A percentile compares a stretch with the other conserved stretches of the same genome.
These are phyloP conservation scores for Neoitamus cyanurus DNA, from an alignment of 2,888 invertebrate species.

Conservation along the genomic window DNA sequence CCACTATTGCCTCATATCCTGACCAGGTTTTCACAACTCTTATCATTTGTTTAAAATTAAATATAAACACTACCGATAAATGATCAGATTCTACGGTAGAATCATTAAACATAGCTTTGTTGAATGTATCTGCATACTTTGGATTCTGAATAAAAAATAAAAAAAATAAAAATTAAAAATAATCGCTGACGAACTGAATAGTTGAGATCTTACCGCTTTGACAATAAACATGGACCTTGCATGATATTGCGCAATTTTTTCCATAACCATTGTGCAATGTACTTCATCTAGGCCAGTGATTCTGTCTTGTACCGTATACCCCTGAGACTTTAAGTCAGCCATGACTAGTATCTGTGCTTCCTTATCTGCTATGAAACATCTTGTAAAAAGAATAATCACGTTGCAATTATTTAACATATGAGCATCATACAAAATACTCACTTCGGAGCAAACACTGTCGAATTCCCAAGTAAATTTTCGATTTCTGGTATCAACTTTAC, in stretches of 20 bases:
- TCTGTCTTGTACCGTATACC: slow-evolving; percentile 68
- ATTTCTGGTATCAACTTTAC: slow-evolving; percentile 65
- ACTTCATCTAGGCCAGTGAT: slow-evolving; percentile 69
- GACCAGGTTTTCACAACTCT: not conserved
- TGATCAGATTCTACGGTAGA: not conserved
- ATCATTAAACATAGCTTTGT: not conserved
- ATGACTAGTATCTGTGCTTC: slow-evolving; percentile 28
- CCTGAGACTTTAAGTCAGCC: slow-evolving; percentile 63
- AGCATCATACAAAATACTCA: slow-evolving; percentile 52
- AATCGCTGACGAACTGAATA: not conserved
- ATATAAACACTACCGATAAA: not conserved
- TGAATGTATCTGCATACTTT: not conserved
- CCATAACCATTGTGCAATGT: slow-evolving; percentile 68
- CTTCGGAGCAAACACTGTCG: slow-evolving; percentile 59
- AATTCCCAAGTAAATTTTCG: slow-evolving; percentile 64
- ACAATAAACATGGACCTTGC: slow-evolving; percentile 68
- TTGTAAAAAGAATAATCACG: not conserved
- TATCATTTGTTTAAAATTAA: slow-evolving; percentile 6
- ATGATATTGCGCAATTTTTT: slow-evolving; percentile 69
- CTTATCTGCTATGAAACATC: slow-evolving; percentile 21
- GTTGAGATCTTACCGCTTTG: slow-evolving; percentile 63
- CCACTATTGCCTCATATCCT: not conserved
- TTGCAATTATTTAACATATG: not conserved
- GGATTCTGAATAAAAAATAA: not conserved
- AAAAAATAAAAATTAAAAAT: not conserved